Conservation (phyloP, 2,888 invertebrate species). For the Erebia epiphron region DNA sequence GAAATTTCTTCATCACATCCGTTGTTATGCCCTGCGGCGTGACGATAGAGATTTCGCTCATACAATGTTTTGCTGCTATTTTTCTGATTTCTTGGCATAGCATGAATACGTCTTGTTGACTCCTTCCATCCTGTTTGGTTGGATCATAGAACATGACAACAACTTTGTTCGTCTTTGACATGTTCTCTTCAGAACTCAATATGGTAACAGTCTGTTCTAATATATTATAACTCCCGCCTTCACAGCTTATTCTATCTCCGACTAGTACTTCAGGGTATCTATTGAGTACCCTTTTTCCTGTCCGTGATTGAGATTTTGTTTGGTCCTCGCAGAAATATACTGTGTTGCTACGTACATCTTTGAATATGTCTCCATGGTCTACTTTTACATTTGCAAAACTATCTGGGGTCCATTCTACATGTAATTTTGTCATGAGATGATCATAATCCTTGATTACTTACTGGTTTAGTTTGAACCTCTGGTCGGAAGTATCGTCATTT, state of each 20-base stretch:
- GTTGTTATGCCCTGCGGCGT: not conserved
- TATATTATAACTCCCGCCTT: not conserved
- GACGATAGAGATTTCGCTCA: not conserved
- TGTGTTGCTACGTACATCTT: not conserved
- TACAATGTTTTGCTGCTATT: not conserved
- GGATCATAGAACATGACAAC: not conserved
- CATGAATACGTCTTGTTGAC: not conserved
- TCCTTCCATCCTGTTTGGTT: not conserved
- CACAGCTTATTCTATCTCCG: not conserved
- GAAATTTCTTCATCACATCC: not conserved
- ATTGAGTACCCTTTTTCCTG: conserved; percentile 3
- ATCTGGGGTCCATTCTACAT: not conserved
- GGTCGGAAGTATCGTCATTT: not conserved
- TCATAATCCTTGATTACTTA: not conserved
- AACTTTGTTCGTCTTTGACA: not conserved
- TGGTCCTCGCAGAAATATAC: not conserved
- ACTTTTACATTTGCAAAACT: not conserved
- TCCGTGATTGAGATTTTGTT: not conserved
- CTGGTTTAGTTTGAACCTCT: not conserved
- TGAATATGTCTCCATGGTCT: not conserved
- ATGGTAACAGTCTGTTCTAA: not conserved
- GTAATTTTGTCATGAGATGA: not conserved
- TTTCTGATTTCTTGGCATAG: not conserved
- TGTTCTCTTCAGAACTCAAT: not conserved
- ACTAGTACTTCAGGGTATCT: not conserved